These are phyloP conservation scores for Orthonevra nobilis DNA, from an alignment of 2,888 invertebrate genomes.

Conservation along the genomic window DNA sequence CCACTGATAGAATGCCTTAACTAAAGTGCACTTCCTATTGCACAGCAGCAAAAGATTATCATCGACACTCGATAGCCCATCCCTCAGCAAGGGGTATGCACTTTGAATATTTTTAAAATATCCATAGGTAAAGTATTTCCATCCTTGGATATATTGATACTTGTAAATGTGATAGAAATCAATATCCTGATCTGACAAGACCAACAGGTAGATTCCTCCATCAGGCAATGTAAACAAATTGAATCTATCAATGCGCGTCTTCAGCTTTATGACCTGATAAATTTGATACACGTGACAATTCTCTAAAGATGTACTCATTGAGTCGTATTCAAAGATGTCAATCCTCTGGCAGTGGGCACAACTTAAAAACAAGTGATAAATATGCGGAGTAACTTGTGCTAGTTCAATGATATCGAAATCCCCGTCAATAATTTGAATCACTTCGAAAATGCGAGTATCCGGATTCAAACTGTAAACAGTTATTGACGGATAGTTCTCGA, in stretches of 20 bases:
- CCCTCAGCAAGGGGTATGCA: constrained; percentile 73
- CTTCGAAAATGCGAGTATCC: constrained; percentile 71
- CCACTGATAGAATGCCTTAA: constrained; percentile 71
- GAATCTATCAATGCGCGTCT: constrained; percentile 73
- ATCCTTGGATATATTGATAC: constrained; percentile 75
- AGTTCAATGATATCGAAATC: constrained; percentile 76
- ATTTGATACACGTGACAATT: constrained; percentile 71
- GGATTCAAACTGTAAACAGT: constrained; percentile 73
- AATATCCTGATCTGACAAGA: constrained; percentile 72
- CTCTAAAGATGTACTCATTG: background rate
- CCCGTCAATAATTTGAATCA: constrained; percentile 75
- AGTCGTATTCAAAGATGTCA: constrained; percentile 71
- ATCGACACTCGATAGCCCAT: constrained; percentile 39
- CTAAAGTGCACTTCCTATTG: constrained; percentile 72
- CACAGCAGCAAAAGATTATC: constrained; percentile 73
- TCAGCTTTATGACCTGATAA: constrained; percentile 74
- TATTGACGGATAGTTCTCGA: constrained; percentile 72
- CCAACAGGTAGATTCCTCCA: constrained; percentile 73
- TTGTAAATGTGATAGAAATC: constrained; percentile 75
- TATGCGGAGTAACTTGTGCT: constrained; percentile 51
- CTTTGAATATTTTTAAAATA: constrained; percentile 74
- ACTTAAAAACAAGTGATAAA: constrained; percentile 74
- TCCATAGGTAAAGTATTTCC: constrained; percentile 75
- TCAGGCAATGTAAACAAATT: constrained; percentile 72
- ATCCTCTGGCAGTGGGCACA: constrained; percentile 75